Base-by-base conservation (phyloP, 2,797 vertebrate genomes). In the Melanogrammus aeglefinus region DNA sequence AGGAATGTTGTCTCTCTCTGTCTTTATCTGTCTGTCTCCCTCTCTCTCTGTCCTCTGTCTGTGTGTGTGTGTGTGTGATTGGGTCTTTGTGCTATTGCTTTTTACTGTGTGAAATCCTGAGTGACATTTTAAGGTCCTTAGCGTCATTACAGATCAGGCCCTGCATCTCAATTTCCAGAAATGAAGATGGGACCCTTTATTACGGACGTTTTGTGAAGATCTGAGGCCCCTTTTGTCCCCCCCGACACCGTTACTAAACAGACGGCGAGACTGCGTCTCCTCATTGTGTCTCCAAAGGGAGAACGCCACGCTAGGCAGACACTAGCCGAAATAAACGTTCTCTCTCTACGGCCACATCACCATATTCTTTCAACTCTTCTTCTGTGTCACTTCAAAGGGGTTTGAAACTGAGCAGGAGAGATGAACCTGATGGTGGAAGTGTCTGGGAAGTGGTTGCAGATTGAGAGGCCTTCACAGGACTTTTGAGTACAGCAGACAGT, bases 101-200 rank as follows among this genome's bases (percentile, higher is more conserved):
- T 73, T 77, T 1, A 63, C 76, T 14, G 84, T 91, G 92, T 92
- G 87, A 92, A 93, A 92, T 93, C 89, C 85, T 77, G 82, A 89
- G 89, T 89, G 90, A 92, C 92, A 88, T 81, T 86, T 88, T 87
- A 88, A 88, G 90, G 89, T 88, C 86, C 83, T 92, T 92, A 92
- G 89, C 41, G 91, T 92, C 92, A 91, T 82, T 85, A 80, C 81
- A 36, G 80, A 92, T 93, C 89, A 92, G 76, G 85, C 71, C 57
- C 76, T 82, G 83, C 47, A 21, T 91, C 92, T 93, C 90, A 91
- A 92, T 93, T 88, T 6, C 12, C 13, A 79, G 77, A 78, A 81
- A 66, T 36, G 0, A 66, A 41, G 77, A 38, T 71, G 69, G 69
- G 69, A 16, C 69, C 69, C 14, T 71, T 13, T 71, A 33, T 71